These are phyloP conservation scores for Nemapogon koenigi DNA, from an alignment of 2,888 invertebrate species.

Conservation along the genomic window DNA sequence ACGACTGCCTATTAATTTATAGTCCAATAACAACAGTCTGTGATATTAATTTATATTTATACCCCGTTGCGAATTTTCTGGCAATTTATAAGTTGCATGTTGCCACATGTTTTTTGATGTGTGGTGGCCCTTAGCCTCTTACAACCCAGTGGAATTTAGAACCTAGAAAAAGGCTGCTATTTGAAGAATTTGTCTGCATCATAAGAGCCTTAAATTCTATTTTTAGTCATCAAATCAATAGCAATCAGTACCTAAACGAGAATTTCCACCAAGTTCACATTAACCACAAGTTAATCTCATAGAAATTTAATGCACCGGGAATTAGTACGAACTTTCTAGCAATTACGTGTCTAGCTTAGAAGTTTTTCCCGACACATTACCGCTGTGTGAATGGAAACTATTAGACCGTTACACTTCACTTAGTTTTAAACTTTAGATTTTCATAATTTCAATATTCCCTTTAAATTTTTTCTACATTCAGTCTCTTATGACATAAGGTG, in stretches of 20 bases:
- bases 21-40: conserved; percentile 27
- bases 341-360: conserved; percentile 23
- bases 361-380: conserved; percentile 18
- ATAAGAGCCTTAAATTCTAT: neutral
- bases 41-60: too few relatives aligned
- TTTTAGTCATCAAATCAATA: conserved; percentile 12
- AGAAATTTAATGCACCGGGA: conserved; percentile 9
- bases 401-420: too few relatives aligned
- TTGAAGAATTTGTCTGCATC: conserved; percentile 19
- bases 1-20: conserved; percentile 34
- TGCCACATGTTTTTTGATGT: too few relatives aligned
- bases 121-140: too few relatives aligned
- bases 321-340: conserved; percentile 21
- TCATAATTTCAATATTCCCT: too few relatives aligned
- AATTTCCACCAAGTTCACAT: neutral
- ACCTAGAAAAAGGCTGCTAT: neutral
- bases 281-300: neutral
- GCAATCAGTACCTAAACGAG: neutral
- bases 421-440: too few relatives aligned
- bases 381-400: too few relatives aligned
- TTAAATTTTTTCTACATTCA: too few relatives aligned
- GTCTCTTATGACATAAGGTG: too few relatives aligned
- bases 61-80: too few relatives aligned
- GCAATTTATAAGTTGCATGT: too few relatives aligned
- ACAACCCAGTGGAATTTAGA: too few relatives aligned